These are phyloP conservation scores for Eledone cirrhosa DNA, from an alignment of 2,888 invertebrate species.

Conservation along the genomic window DNA sequence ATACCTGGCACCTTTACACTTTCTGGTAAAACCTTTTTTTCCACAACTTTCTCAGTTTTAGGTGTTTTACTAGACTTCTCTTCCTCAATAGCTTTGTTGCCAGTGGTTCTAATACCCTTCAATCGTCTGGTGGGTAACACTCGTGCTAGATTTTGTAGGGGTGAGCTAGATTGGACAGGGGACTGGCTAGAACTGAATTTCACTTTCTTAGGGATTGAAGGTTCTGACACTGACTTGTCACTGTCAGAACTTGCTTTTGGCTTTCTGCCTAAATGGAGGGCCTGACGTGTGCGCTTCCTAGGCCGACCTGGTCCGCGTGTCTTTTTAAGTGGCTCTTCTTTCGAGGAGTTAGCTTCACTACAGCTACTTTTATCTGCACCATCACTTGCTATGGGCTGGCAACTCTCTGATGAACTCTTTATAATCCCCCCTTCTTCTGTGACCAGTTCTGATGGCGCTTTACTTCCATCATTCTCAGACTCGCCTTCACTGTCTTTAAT, in stretches of 20 bases:
- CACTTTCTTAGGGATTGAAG: neutral
- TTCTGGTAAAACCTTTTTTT: neutral
- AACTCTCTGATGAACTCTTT: neutral
- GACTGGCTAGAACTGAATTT: neutral
- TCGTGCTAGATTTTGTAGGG: conserved; percentile 27
- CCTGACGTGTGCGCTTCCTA: conserved; percentile 31
- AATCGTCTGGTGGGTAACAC: conserved; percentile 45
- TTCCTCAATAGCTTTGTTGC: conserved; percentile 27
- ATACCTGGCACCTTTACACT: neutral
- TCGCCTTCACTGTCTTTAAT: neutral
- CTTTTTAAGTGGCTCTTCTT: conserved; percentile 29
- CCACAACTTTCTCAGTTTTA: neutral
- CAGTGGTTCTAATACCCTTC: conserved; percentile 45
- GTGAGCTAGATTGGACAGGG: neutral
- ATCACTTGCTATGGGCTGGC: neutral
- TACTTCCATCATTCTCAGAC: neutral
- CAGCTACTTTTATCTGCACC: neutral
- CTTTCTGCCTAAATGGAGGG: neutral
- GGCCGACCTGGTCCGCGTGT: conserved; percentile 43
- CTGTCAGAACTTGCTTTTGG: neutral
- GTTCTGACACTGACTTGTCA: neutral
- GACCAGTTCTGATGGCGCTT: neutral
- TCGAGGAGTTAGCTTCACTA: conserved; percentile 22
- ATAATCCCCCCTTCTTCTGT: neutral
- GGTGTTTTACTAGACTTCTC: neutral